phyloP scores from a whole-genome alignment of 2,888 invertebrate genomes.

The Noctua fimbriata region DNA sequence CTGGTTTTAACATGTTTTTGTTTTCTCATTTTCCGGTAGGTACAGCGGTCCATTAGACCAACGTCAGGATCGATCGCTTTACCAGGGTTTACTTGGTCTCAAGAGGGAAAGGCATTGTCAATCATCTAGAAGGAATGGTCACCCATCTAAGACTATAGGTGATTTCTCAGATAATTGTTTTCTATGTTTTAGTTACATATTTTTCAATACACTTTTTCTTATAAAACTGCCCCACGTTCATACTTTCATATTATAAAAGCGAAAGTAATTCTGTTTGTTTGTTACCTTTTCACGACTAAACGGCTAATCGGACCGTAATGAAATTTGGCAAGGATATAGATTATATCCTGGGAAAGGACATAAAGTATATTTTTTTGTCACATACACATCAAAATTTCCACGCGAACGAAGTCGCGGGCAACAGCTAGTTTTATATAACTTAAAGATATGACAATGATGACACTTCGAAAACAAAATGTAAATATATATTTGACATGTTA shows the following conservation, averaged over 20 bases:
- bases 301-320: background rate
- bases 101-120: background rate
- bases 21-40: background rate
- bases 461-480: slow-evolving; percentile 4
- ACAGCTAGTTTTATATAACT: background rate
- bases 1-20: slow-evolving; percentile 2
- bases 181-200: background rate
- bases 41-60: too few species aligned
- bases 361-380: background rate
- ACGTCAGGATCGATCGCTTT: background rate
- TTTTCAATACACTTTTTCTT: background rate
- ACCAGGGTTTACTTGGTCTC: background rate
- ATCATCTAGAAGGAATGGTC: background rate
- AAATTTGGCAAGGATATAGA: background rate
- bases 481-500: slow-evolving; percentile 26
- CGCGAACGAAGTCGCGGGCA: background rate
- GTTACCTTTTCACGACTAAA: background rate
- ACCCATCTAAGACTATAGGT: background rate
- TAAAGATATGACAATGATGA: slow-evolving; percentile 27
- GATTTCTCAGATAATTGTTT: background rate
- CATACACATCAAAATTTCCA: background rate
- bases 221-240: background rate
- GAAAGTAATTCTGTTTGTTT: background rate
- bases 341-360: background rate
- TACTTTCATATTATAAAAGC: background rate